phyloP scores from a whole-genome alignment of 2,797 vertebrate species.

The Adrianichthys oophorus region DNA sequence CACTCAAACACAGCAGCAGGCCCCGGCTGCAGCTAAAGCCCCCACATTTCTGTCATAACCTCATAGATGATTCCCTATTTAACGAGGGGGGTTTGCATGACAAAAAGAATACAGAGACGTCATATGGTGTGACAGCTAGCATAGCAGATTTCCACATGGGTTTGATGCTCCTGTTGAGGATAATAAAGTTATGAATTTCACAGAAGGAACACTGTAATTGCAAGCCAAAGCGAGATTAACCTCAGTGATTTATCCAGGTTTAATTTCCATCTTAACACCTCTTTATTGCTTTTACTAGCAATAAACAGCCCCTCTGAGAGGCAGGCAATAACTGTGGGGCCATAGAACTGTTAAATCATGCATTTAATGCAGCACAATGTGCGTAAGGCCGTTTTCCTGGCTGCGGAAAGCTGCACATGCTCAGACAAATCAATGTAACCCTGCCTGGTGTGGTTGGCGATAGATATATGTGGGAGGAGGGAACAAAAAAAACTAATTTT shows the following conservation, averaged over 20 bases:
- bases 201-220: slow-evolving; percentile 42
- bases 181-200: slow-evolving; percentile 51
- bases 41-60: slow-evolving; percentile 21
- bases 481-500: slow-evolving; percentile 25
- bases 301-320: slow-evolving; percentile 60
- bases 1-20: slow-evolving; percentile 10
- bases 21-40: slow-evolving; percentile 5
- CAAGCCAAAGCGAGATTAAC: slow-evolving; percentile 55
- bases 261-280: slow-evolving; percentile 67
- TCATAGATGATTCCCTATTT: slow-evolving; percentile 2
- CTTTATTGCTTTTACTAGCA: slow-evolving; percentile 70
- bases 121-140: slow-evolving; percentile 7
- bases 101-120: slow-evolving; percentile 12
- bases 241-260: slow-evolving; percentile 61
- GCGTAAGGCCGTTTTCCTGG: slow-evolving; percentile 26
- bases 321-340: slow-evolving; percentile 59
- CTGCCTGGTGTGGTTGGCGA: slow-evolving; percentile 17
- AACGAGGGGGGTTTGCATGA: not conserved
- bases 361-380: slow-evolving; percentile 52
- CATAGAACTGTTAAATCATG: slow-evolving; percentile 61
- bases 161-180: slow-evolving; percentile 42
- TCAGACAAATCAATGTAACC: slow-evolving; percentile 34
- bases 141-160: slow-evolving; percentile 20
- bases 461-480: not conserved
- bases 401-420: slow-evolving; percentile 29